These are phyloP conservation scores for Dryadula phaetusa DNA, from an alignment of 2,888 invertebrate species.

Conservation along the genomic window DNA sequence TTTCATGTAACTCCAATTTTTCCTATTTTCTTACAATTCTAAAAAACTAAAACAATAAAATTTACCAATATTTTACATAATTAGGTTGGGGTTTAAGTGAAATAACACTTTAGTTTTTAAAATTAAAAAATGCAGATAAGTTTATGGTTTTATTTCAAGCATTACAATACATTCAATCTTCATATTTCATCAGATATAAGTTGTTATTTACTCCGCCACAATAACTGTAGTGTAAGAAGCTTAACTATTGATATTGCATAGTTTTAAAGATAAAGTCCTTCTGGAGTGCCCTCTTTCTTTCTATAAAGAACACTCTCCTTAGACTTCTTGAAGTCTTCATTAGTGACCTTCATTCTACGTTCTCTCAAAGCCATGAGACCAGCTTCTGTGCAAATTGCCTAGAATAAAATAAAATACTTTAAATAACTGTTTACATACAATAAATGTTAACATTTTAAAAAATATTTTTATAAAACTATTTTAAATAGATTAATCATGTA, in stretches of 20 bases:
- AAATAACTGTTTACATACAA: not conserved
- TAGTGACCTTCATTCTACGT: conserved; percentile 99
- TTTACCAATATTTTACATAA: too few species aligned
- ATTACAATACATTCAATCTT: conserved; percentile 29
- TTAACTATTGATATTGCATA: conserved; percentile 23
- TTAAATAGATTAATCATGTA: too few species aligned
- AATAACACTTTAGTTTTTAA: too few species aligned
- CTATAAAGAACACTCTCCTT: conserved; percentile 99
- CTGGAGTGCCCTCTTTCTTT: conserved; percentile 99
- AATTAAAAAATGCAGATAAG: conserved; percentile 3
- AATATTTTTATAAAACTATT: too few species aligned
- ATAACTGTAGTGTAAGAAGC: not conserved
- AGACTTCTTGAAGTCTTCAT: conserved; percentile 99
- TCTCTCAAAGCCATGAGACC: conserved; percentile 99
- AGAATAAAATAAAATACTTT: conserved; percentile 42
- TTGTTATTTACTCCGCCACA: conserved; percentile 3
- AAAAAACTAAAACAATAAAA: too few species aligned
- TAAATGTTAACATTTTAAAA: too few species aligned
- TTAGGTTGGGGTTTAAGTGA: too few species aligned
- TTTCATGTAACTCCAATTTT: too few species aligned
- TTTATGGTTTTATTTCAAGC: conserved; percentile 28
- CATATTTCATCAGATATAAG: conserved; percentile 8
- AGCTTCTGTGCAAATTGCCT: conserved; percentile 99
- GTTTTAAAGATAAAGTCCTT: conserved; percentile 97
- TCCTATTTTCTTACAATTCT: too few species aligned